Base-by-base conservation (phyloP, 2,113 vertebrate species). In the Craseonycteris thonglongyai region DNA sequence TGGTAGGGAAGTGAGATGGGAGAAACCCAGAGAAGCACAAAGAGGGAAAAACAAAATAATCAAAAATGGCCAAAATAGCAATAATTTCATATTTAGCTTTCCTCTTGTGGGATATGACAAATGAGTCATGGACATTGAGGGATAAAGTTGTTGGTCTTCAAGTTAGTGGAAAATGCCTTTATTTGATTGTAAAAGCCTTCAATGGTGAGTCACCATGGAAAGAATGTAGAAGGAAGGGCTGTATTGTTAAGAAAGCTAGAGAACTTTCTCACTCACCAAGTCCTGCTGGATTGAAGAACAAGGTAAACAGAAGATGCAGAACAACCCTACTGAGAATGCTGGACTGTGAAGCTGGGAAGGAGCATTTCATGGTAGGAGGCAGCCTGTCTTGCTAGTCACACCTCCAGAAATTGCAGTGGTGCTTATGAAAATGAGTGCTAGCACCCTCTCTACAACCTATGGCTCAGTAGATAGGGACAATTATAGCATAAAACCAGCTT, bases 231-330 rank as follows among this genome's bases (percentile, higher is more conserved):
- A 58, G 93, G 66, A 15, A 97, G 87, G 33, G 63, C 98, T 30
- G 65, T 65, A 98, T 1, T 71, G 33, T 4, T 89, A 80, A 87
- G 97, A 38, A 33, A 99, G 98, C 93, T 98, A 98, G 99, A 98
- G 84, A 75, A 88, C 16, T 8, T 33, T 40, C 49, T 94, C 84
- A 0, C 83, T 95, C 93, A 98, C 97, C 38, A 87, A 97, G 66
- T 97, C 98, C 10, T 98, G 98, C 85, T 99, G 99, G 99, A 99
- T 98, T 96, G 97, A 96, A 49, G 98, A 99, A 97, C 98, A 99
- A 76, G 97, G 99, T 95, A 98, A 96, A 51, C 95, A 99, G 10
- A 99, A 99, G 45, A 81, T 98, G 40, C 58, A 98, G 15, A 95
- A 98, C 97, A 99, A 98, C 97, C 98, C 98, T 0, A 78, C 98